A percentile compares a stretch with the other conserved stretches of the same genome.
Evolutionary conservation across 2,113 vertebrate genomes (phyloP).

Genomic region (Caranx melampygus): DNA sequence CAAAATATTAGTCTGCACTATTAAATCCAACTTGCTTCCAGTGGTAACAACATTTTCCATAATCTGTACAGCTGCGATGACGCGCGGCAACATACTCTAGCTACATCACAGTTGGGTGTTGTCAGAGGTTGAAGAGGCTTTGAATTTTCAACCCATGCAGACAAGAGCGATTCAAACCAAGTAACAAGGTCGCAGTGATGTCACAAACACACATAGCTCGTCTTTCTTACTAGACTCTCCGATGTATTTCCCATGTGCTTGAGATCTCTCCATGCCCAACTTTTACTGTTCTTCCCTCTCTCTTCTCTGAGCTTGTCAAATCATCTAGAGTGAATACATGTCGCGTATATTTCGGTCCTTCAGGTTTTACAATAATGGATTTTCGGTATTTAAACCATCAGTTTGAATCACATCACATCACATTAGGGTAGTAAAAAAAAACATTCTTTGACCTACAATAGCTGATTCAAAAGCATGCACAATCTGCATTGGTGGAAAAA

Average conservation of each 20-base stretch:
- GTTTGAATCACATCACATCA: constrained; percentile 65
- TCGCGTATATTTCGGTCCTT: constrained; percentile 46
- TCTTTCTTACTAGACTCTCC: constrained; percentile 33
- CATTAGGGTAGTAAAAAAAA: constrained; percentile 56
- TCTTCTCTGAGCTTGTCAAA: constrained; percentile 64
- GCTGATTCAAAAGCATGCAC: constrained; percentile 59
- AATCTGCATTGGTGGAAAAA: constrained; percentile 57
- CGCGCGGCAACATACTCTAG: not conserved
- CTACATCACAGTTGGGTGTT: constrained; percentile 6
- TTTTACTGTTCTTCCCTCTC: constrained; percentile 49
- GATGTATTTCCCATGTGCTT: constrained; percentile 70
- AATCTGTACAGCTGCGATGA: constrained; percentile 6
- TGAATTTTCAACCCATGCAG: not conserved
- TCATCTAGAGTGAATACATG: constrained; percentile 67
- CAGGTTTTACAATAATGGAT: constrained; percentile 66
- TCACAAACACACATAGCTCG: not conserved
- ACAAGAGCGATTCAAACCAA: too few species aligned
- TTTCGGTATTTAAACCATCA: constrained; percentile 68
- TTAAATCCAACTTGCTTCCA: not conserved
- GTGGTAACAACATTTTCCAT: not conserved
- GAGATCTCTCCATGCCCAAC: constrained; percentile 45
- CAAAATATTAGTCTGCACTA: not conserved
- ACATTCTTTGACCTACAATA: constrained; percentile 59
- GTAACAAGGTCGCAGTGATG: not conserved
- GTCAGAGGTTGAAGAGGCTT: not conserved